phyloP scores from a whole-genome alignment of 2,888 invertebrate species.

The Hemistola chrysoprasaria region DNA sequence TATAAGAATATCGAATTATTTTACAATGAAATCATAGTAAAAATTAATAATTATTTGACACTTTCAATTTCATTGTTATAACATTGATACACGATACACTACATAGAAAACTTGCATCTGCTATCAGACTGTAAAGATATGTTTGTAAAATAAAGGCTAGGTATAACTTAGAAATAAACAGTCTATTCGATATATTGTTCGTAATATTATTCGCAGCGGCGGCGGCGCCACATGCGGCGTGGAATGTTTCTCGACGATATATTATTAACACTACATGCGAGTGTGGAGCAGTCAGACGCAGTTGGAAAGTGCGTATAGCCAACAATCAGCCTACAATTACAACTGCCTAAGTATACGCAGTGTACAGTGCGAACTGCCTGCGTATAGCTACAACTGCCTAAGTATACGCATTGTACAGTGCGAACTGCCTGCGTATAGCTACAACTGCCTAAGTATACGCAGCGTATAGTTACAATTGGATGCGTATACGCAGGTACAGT shows the following conservation, averaged over 20 bases:
- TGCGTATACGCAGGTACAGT: too few species aligned
- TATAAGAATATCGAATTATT: conserved; percentile 78
- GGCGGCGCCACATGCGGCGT: conserved; percentile 55
- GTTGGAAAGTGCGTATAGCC: too few species aligned
- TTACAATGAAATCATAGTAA: conserved; percentile 79
- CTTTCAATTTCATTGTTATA: conserved; percentile 76
- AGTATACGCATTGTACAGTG: too few species aligned
- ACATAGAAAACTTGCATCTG: conserved; percentile 81
- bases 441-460: too few species aligned
- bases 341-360: too few species aligned
- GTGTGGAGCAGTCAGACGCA: too few species aligned
- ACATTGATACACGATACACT: conserved; percentile 76
- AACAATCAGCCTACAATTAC: too few species aligned
- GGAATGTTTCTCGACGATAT: conserved; percentile 70
- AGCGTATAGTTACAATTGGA: too few species aligned
- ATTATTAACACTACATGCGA: not conserved
- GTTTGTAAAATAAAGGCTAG: conserved; percentile 72
- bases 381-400: too few species aligned
- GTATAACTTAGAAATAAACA: conserved; percentile 74
- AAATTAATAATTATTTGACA: conserved; percentile 56
- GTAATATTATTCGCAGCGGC: conserved; percentile 47
- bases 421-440: too few species aligned
- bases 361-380: too few species aligned
- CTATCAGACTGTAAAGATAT: conserved; percentile 75
- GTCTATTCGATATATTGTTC: conserved; percentile 72